These are phyloP conservation scores for Ochotona princeps DNA, from an alignment of 2,113 vertebrate species.

Conservation along the genomic window DNA sequence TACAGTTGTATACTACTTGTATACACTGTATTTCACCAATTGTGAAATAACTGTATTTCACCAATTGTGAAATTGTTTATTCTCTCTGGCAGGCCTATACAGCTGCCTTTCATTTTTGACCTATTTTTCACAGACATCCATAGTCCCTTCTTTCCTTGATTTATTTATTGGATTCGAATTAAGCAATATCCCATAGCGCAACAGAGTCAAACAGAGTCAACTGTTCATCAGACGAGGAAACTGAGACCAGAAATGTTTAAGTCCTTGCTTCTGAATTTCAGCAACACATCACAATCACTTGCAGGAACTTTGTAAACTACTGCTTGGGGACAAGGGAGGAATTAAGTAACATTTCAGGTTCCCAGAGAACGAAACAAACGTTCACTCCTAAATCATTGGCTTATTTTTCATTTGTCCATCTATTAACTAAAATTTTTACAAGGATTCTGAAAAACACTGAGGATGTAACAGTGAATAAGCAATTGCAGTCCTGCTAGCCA, in stretches of 20 bases:
- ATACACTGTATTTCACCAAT: no score
- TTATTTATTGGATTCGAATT: background rate
- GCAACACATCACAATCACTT: no score
- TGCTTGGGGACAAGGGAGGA: background rate
- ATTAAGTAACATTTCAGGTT: slow-evolving; percentile 27
- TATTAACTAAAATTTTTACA: background rate
- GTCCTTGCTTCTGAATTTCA: background rate
- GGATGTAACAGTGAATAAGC: background rate
- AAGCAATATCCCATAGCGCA: background rate
- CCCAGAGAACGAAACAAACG: slow-evolving; percentile 22
- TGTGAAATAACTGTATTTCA: no score
- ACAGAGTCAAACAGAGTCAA: background rate
- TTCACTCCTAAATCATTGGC: background rate
- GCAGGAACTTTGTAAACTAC: background rate
- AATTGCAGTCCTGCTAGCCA: background rate
- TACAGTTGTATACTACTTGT: no score
- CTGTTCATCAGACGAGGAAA: slow-evolving; percentile 3
- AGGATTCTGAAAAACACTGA: background rate
- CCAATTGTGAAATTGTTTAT: background rate
- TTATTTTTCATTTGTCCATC: background rate
- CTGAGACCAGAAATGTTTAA: background rate
- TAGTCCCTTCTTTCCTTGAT: background rate
- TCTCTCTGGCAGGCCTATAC: background rate
- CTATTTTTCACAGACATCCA: background rate
- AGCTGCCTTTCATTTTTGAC: background rate